These are phyloP conservation scores for Hemibates koningsi DNA, from an alignment of 2,113 vertebrate species.

Conservation along the genomic window DNA sequence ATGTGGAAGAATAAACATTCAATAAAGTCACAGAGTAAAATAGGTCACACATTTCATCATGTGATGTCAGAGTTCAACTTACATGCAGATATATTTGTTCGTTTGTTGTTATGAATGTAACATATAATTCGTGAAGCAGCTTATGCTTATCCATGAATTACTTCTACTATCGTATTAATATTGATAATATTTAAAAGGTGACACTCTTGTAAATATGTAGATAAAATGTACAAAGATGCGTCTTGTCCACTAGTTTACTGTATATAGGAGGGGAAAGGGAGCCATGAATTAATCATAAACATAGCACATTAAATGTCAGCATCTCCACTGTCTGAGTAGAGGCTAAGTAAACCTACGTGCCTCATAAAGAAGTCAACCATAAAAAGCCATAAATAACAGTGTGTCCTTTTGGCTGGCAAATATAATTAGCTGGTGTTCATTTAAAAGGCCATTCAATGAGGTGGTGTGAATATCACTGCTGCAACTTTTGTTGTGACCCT, in stretches of 20 bases:
- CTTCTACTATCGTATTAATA: background rate
- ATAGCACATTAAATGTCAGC: constrained; percentile 56
- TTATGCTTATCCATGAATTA: background rate
- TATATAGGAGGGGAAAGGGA: background rate
- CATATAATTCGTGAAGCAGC: background rate
- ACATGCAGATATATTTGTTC: background rate
- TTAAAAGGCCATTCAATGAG: constrained; percentile 49
- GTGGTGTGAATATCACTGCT: constrained; percentile 33
- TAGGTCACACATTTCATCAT: background rate
- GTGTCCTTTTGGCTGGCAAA: constrained; percentile 57
- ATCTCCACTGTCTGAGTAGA: constrained; percentile 25
- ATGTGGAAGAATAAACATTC: background rate
- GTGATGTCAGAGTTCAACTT: background rate
- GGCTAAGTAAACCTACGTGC: constrained; percentile 15
- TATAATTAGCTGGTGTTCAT: constrained; percentile 54
- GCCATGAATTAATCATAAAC: constrained; percentile 57
- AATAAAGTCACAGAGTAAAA: background rate
- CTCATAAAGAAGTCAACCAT: constrained; percentile 38
- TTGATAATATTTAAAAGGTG: constrained; percentile 8
- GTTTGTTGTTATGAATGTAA: background rate
- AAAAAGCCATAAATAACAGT: constrained; percentile 55
- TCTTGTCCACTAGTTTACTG: background rate
- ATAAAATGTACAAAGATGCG: constrained; percentile 4
- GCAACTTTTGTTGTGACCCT: background rate
- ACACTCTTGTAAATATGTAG: constrained; percentile 16